Conservation (phyloP, 2,113 vertebrate genomes). For the Rhinogobius similis region DNA sequence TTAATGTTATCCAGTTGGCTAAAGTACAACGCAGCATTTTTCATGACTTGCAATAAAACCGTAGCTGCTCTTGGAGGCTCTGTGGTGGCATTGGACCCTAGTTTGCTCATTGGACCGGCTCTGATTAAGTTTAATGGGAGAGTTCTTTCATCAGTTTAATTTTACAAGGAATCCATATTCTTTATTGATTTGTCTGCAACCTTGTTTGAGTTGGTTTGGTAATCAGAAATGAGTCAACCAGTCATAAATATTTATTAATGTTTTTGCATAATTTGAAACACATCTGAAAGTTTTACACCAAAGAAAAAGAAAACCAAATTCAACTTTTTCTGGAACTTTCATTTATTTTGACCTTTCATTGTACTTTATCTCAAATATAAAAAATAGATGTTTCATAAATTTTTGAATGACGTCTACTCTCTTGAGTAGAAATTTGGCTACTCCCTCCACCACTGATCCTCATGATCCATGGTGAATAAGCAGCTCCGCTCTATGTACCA, state of each 20-base stretch:
- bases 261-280: too few relatives aligned
- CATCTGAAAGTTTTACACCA: too few relatives aligned
- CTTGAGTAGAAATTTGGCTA: background rate
- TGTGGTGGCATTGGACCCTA: too few relatives aligned
- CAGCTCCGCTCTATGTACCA: slow-evolving; percentile 23
- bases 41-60: background rate
- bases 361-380: background rate
- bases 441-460: background rate
- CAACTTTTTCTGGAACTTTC: background rate
- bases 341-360: slow-evolving; percentile 1
- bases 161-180: background rate
- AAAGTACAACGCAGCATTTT: background rate
- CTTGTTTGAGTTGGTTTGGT: too few relatives aligned
- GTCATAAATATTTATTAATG: too few relatives aligned
- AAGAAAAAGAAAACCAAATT: background rate
- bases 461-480: slow-evolving; percentile 18
- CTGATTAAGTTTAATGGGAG: too few relatives aligned
- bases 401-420: background rate
- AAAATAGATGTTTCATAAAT: background rate
- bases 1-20: background rate
- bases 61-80: background rate
- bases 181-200: background rate
- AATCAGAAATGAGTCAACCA: too few relatives aligned
- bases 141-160: background rate
- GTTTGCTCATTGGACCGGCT: too few relatives aligned